These are phyloP conservation scores for Zaprionus inermis DNA, from an alignment of 1,140 invertebrate genomes.

Conservation along the genomic window DNA sequence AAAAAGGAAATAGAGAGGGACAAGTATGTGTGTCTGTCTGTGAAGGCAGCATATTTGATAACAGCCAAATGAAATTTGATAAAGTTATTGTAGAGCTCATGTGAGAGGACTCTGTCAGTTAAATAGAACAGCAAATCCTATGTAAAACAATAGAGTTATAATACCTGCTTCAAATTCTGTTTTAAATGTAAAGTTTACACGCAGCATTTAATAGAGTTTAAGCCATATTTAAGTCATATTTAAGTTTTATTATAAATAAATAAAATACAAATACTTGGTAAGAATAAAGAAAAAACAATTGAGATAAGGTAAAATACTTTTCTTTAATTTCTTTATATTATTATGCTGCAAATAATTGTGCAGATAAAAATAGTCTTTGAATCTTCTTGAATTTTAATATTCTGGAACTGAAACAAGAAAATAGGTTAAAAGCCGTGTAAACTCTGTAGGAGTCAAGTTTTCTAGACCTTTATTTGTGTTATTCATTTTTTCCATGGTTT, in stretches of 20 bases:
- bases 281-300: too few species aligned
- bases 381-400: constrained; percentile 28
- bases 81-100: constrained; percentile 24
- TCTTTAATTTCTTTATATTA: constrained; percentile 49
- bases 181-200: constrained; percentile 45
- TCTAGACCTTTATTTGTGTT: not conserved
- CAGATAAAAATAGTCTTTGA: constrained; percentile 51
- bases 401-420: not conserved
- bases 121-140: constrained; percentile 60
- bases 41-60: constrained; percentile 29
- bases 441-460: not conserved
- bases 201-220: constrained; percentile 76
- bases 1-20: not conserved
- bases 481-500: too few species aligned
- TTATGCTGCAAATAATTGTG: constrained; percentile 56
- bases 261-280: too few species aligned
- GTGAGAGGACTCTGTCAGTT: constrained; percentile 22
- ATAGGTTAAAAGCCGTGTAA: not conserved
- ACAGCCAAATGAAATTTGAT: constrained; percentile 27
- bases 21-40: not conserved
- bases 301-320: constrained; percentile 64
- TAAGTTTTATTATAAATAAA: too few species aligned
- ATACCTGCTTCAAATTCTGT: not conserved
- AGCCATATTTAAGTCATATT: too few species aligned
- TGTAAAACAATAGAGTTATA: constrained; percentile 14